Evolutionary conservation across 2,888 invertebrate genomes (phyloP).

Genomic region (Sepiola atlantica): DNA sequence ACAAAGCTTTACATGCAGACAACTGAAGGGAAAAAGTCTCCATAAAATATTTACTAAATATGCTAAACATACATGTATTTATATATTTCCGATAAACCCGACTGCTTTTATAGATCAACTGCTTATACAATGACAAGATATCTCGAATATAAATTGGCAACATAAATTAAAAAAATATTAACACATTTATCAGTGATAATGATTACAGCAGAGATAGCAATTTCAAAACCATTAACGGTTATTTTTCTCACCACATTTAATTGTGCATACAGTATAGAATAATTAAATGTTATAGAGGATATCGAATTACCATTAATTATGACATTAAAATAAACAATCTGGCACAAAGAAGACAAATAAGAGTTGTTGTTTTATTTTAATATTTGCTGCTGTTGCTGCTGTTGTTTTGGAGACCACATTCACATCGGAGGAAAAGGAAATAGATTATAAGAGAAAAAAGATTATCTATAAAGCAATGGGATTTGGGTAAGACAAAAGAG

Average conservation of each 20-base stretch:
- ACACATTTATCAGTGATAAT: background rate
- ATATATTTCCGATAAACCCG: background rate
- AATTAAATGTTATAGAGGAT: background rate
- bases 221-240: background rate
- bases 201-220: background rate
- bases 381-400: background rate
- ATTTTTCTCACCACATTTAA: background rate
- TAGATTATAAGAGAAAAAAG: background rate
- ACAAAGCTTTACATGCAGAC: constrained; percentile 10
- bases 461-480: background rate
- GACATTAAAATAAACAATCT: background rate
- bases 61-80: no score
- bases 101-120: background rate
- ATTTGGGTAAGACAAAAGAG: background rate
- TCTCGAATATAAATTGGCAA: background rate
- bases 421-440: background rate
- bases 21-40: constrained; percentile 32
- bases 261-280: background rate
- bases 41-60: background rate
- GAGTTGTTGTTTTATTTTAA: background rate
- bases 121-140: background rate
- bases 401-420: constrained; percentile 19
- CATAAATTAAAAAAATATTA: background rate
- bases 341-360: background rate
- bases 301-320: background rate